Percentiles rank a stretch among this genome's conserved stretches.
Conservation (phyloP, 53 echinoderm and acorn worm genomes). For the Hippasteria phrygiana region DNA sequence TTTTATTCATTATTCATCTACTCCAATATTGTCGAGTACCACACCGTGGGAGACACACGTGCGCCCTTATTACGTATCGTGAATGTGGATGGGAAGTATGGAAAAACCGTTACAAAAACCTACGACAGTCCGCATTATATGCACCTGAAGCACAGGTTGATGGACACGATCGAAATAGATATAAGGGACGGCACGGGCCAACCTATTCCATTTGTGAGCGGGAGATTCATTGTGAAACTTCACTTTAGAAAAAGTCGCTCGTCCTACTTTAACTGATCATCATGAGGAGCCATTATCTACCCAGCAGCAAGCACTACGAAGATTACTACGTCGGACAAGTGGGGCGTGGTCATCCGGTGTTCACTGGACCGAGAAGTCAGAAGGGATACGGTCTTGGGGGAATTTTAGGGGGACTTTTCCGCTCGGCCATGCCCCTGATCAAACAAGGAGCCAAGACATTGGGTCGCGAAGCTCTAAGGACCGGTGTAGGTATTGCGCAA, state of each 20-base stretch:
- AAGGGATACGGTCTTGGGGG: constrained; percentile 54
- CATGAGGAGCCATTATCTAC: neutral
- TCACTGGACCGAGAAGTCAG: constrained; percentile 39
- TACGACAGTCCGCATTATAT: constrained; percentile 70
- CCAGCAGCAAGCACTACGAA: constrained; percentile 14
- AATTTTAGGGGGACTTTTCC: constrained; percentile 47
- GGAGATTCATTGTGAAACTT: constrained; percentile 77
- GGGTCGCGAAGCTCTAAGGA: constrained; percentile 55
- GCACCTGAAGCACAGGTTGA: constrained; percentile 40
- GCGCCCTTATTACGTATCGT: constrained; percentile 79
- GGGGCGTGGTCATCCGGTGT: constrained; percentile 57
- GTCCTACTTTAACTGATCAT: constrained; percentile 24
- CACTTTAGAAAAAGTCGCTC: constrained; percentile 73
- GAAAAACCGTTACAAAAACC: constrained; percentile 18
- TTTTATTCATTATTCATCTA: constrained; percentile 61
- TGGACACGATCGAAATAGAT: constrained; percentile 59
- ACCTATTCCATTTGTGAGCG: constrained; percentile 75
- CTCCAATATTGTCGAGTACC: constrained; percentile 60
- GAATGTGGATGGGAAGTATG: constrained; percentile 22
- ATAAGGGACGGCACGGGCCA: constrained; percentile 62
- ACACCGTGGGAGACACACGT: constrained; percentile 76
- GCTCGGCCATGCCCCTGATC: constrained; percentile 42
- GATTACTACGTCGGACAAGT: constrained; percentile 32
- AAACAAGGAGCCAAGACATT: constrained; percentile 58
- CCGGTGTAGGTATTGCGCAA: constrained; percentile 63